phyloP scores from a whole-genome alignment of 2,888 invertebrate species.

The Rhagonycha fulva region DNA sequence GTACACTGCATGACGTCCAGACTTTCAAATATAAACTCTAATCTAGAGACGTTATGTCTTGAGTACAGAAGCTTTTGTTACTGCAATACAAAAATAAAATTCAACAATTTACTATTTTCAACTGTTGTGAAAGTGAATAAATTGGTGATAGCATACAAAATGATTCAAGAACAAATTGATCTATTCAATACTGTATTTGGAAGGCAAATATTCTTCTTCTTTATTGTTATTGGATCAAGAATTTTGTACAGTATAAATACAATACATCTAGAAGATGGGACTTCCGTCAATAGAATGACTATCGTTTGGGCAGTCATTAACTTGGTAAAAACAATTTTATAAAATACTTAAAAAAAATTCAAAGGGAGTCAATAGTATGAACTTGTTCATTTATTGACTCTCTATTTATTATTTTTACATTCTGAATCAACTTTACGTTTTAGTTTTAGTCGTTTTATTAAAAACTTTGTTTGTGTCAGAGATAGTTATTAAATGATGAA shows the following conservation, averaged over 20 bases:
- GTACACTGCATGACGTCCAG: not conserved
- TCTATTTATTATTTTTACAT: too few relatives aligned
- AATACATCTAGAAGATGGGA: not conserved
- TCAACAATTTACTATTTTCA: not conserved
- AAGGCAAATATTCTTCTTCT: not conserved
- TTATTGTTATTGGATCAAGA: not conserved
- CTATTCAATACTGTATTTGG: not conserved
- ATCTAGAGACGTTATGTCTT: not conserved
- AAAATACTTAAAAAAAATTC: too few relatives aligned
- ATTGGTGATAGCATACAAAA: not conserved
- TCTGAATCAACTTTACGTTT: too few relatives aligned
- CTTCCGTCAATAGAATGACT: not conserved
- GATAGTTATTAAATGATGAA: too few relatives aligned
- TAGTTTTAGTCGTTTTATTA: too few relatives aligned
- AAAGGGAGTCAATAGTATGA: too few relatives aligned
- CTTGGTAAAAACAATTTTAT: not conserved
- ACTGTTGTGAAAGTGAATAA: not conserved
- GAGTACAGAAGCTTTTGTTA: not conserved
- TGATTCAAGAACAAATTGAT: not conserved
- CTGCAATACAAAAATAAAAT: not conserved
- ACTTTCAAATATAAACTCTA: not conserved
- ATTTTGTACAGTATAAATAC: not conserved
- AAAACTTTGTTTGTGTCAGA: too few relatives aligned
- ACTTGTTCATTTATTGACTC: too few relatives aligned
- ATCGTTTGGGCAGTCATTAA: not conserved